These are phyloP conservation scores for Salmo trutta DNA, from an alignment of 2,797 vertebrate species.

Conservation along the genomic window DNA sequence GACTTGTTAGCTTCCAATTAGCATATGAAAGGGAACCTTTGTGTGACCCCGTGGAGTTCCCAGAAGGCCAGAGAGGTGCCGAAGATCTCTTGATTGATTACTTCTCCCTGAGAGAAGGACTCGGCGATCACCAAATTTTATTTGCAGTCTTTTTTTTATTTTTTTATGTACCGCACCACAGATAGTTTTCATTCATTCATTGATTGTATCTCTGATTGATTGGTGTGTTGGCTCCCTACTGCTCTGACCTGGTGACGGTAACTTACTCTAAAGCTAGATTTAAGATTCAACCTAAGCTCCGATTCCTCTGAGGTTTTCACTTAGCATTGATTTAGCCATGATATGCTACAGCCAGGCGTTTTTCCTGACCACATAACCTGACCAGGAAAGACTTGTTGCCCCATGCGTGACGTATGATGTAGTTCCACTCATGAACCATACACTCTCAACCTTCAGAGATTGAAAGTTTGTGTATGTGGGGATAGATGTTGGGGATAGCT, in stretches of 20 bases:
- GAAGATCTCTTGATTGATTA: conserved; percentile 8
- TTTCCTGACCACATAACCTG: no score
- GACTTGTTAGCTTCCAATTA: conserved; percentile 5
- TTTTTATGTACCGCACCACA: not conserved
- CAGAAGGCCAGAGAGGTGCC: not conserved
- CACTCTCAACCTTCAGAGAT: not conserved
- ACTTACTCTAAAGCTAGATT: not conserved
- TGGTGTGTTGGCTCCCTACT: not conserved
- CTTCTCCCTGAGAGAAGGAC: not conserved
- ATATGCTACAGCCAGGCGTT: no score
- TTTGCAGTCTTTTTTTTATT: not conserved
- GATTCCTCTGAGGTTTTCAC: no score
- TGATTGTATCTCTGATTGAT: not conserved
- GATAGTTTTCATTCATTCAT: not conserved
- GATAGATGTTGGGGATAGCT: no score
- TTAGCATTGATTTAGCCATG: no score
- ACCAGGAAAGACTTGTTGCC: no score
- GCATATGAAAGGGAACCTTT: conserved; percentile 13
- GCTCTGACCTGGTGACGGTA: not conserved
- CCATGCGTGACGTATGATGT: no score
- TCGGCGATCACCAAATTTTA: no score
- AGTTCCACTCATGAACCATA: not conserved
- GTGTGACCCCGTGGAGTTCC: not conserved
- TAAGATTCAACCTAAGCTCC: not conserved
- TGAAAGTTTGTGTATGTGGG: not conserved